phyloP scores from a whole-genome alignment of 2,888 invertebrate genomes.

The Oxyscelio sp. region DNA sequence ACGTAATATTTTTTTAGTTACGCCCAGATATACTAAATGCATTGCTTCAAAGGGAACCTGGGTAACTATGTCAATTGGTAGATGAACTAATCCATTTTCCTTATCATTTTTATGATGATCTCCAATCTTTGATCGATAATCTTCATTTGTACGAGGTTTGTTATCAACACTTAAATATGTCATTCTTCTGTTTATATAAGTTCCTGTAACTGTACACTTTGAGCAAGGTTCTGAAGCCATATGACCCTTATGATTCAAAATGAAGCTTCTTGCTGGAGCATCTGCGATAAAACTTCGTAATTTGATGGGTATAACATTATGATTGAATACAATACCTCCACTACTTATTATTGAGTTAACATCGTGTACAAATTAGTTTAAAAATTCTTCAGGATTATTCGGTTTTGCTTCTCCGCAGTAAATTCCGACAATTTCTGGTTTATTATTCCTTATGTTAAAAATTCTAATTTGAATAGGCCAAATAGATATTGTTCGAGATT shows the following conservation, averaged over 20 bases:
- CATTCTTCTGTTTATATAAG: slow-evolving; percentile 20
- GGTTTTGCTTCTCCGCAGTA: slow-evolving; percentile 1
- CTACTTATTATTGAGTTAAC: not conserved
- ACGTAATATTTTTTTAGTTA: slow-evolving; percentile 60
- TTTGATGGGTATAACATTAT: not conserved
- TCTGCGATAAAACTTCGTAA: not conserved
- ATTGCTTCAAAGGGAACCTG: too few relatives aligned
- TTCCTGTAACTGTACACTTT: not conserved
- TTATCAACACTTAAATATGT: not conserved
- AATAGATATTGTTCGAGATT: too few relatives aligned
- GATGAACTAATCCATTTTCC: slow-evolving; percentile 43
- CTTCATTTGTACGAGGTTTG: slow-evolving; percentile 26
- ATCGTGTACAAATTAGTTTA: not conserved
- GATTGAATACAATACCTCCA: not conserved
- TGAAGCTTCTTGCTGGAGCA: slow-evolving; percentile 12
- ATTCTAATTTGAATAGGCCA: too few relatives aligned
- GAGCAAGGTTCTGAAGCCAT: slow-evolving; percentile 1
- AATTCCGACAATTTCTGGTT: slow-evolving; percentile 10
- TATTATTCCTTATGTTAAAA: too few relatives aligned
- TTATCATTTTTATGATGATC: slow-evolving; percentile 54
- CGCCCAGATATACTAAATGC: slow-evolving; percentile 65
- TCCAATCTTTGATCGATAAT: slow-evolving; percentile 15
- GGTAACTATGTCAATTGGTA: slow-evolving; percentile 63
- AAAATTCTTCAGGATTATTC: not conserved
- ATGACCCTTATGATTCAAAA: too few relatives aligned